Conservation (phyloP, 2,888 invertebrate genomes). For the Monopis laevigella region DNA sequence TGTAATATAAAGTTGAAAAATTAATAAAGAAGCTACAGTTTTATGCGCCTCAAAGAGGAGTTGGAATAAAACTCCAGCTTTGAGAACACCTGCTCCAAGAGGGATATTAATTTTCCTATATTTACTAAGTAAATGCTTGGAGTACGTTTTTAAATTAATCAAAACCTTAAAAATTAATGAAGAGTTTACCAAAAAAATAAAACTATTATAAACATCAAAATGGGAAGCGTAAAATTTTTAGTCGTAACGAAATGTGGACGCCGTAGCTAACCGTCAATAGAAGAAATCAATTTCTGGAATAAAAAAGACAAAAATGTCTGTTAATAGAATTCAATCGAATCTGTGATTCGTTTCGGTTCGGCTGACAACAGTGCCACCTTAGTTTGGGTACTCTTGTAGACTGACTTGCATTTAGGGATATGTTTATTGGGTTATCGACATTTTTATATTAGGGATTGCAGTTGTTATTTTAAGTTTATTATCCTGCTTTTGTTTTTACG, state of each 20-base stretch:
- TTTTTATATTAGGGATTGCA: too few relatives aligned
- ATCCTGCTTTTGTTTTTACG: too few relatives aligned
- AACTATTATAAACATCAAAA: neutral
- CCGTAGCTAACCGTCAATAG: slow-evolving; percentile 6
- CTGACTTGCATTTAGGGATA: neutral
- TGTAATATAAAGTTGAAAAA: slow-evolving; percentile 67
- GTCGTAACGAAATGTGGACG: neutral
- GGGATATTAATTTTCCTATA: slow-evolving; percentile 57
- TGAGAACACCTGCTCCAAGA: slow-evolving; percentile 63
- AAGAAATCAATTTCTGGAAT: slow-evolving; percentile 10
- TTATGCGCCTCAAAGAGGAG: slow-evolving; percentile 62
- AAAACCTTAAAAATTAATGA: neutral
- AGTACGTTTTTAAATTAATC: too few relatives aligned
- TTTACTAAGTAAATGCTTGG: too few relatives aligned
- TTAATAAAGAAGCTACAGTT: slow-evolving; percentile 61
- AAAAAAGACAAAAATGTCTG: slow-evolving; percentile 29
- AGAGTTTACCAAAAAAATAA: neutral
- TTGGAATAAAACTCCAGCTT: slow-evolving; percentile 57
- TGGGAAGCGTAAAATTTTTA: neutral
- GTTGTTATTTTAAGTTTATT: too few relatives aligned
- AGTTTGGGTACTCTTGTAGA: neutral
- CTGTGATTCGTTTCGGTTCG: slow-evolving; percentile 46
- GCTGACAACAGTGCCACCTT: slow-evolving; percentile 32
- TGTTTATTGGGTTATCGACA: too few relatives aligned
- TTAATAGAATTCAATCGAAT: slow-evolving; percentile 58